Evolutionary conservation across 2,113 vertebrate genomes (phyloP).

Genomic region (Gallinago media): DNA sequence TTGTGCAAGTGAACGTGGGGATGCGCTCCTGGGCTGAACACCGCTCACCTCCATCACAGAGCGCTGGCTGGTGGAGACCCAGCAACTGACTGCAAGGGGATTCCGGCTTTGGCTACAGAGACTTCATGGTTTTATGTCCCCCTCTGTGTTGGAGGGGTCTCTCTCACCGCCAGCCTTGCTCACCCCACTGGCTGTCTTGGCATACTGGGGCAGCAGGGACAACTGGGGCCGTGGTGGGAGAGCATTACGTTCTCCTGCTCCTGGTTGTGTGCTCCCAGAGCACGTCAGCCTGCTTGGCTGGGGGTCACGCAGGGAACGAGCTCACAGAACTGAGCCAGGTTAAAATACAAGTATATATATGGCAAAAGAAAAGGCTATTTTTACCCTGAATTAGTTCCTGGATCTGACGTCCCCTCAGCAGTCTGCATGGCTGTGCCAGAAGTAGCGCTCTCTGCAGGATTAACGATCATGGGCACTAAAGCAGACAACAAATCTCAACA

Average conservation of each 20-base stretch:
- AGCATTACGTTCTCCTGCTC: accelerated
- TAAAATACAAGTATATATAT: neutral
- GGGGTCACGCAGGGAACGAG: neutral
- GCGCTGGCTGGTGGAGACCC: neutral
- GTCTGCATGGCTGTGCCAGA: accelerated
- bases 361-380: neutral
- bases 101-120: neutral
- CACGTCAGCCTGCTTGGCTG: neutral
- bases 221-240: neutral
- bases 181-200: neutral
- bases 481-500: neutral
- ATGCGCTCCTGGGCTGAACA: neutral
- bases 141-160: too few relatives aligned
- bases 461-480: neutral
- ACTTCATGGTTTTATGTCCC: neutral
- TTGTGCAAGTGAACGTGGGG: neutral
- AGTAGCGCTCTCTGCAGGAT: neutral
- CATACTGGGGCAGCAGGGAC: neutral
- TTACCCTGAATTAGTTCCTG: neutral
- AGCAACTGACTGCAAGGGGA: accelerated
- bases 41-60: neutral
- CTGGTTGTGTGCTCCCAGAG: neutral
- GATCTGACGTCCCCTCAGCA: neutral
- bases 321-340: accelerated
- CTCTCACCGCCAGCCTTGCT: neutral